Evolutionary conservation across 2,797 vertebrate genomes (phyloP), one percentile per base, ranked within the genome.

Genomic region (Petrocephalus sullivani): DNA sequence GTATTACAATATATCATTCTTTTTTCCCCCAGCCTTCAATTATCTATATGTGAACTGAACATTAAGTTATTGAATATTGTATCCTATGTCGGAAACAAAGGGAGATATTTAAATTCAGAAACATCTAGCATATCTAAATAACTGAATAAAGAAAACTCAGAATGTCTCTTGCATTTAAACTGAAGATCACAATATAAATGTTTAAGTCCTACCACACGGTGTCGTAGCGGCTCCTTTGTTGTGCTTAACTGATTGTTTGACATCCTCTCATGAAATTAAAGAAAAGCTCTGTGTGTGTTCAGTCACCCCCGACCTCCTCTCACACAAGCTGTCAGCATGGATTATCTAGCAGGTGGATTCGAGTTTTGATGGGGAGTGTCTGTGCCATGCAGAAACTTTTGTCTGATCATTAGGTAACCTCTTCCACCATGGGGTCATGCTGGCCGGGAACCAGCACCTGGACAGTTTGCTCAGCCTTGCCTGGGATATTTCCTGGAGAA

Each of bases 131-230:
- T 86, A 89, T 83, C 54, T 60, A 87, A 85, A 67, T 88, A 41
- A 56, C 90, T 90, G 90, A 91, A 87, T 89, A 91, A 92, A 91
- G 89, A 41, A 88, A 90, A 91, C 86, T 46, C 90, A 89, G 49
- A 92, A 92, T 90, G 92, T 94, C 91, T 93, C 92, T 93, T 95
- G 94, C 94, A 95, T 95, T 94, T 95, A 93, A 94, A 94, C 91
- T 93, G 92, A 95, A 93, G 91, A 94, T 93, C 92, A 92, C 93
- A 93, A 94, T 94, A 96, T 95, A 96, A 95, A 95, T 95, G 95
- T 96, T 93, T 61, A 91, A 94, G 93, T 90, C 90, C 87, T 91
- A 94, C 84, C 46, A 88, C 87, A 75, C 4, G 4, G 9, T 58
- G 93, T 91, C 61, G 93, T 90, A n/a, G 90, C 91, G 90, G 91